Conservation (phyloP, 2,113 vertebrate genomes). For the Eurystomus gularis region DNA sequence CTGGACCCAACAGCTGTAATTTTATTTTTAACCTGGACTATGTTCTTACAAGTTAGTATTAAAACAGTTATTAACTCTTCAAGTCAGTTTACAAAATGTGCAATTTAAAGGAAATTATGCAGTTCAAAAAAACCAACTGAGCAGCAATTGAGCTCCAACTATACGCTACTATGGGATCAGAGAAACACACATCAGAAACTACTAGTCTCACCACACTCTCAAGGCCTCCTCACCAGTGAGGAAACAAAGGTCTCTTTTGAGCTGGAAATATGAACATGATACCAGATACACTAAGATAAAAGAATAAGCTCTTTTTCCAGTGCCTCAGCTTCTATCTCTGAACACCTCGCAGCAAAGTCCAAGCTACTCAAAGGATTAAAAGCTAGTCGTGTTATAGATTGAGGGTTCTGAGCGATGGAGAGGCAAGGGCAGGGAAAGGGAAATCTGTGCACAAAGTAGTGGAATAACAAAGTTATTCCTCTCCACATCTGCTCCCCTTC, state of each 20-base stretch:
- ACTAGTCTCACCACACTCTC: not conserved
- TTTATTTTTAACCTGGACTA: conserved; percentile 45
- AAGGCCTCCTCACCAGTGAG: not conserved
- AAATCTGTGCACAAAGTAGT: not conserved
- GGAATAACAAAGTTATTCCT: not conserved
- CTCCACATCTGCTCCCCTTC: not conserved
- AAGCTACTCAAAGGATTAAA: not conserved
- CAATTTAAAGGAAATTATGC: conserved; percentile 9
- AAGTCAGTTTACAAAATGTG: conserved; percentile 39
- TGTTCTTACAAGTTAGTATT: conserved; percentile 29
- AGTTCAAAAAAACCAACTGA: conserved; percentile 12
- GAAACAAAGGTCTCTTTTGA: conserved; percentile 22
- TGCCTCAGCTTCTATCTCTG: not conserved
- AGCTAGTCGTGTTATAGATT: not conserved
- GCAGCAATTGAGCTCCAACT: not conserved
- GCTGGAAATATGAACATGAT: not conserved
- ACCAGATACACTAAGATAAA: not conserved
- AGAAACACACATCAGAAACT: conserved; percentile 8
- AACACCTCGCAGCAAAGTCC: not conserved
- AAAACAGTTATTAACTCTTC: conserved; percentile 35
- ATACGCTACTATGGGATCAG: not conserved
- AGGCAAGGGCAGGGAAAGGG: not conserved
- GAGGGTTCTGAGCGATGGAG: not conserved
- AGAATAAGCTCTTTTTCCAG: conserved; percentile 10
- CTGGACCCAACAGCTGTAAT: conserved; percentile 34